Conservation (phyloP, 2,888 invertebrate genomes). For the Bombyx huttoni region DNA sequence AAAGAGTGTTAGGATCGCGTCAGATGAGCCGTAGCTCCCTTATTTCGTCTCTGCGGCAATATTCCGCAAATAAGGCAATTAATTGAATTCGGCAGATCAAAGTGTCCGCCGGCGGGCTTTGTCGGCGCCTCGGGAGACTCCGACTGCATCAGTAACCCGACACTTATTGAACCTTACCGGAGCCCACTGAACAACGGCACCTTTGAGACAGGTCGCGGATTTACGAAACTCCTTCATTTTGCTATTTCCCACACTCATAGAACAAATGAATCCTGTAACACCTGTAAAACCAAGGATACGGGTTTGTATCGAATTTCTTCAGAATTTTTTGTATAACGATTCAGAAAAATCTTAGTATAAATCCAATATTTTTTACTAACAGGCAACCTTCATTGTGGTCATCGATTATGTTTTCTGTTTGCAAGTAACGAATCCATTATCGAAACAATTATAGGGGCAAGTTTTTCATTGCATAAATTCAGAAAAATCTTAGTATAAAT, state of each 20-base stretch:
- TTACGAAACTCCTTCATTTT: conserved; percentile 32
- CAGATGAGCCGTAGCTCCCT: background rate
- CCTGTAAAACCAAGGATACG: conserved; percentile 26
- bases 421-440: no score
- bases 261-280: conserved; percentile 20
- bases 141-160: conserved; percentile 40
- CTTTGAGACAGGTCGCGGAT: conserved; percentile 7
- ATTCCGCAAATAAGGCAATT: conserved; percentile 65
- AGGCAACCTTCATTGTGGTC: no score
- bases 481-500: no score
- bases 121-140: conserved; percentile 43
- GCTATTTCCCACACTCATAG: conserved; percentile 32
- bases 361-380: no score
- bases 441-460: no score
- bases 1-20: no score
- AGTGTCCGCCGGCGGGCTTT: conserved; percentile 56
- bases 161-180: conserved; percentile 35
- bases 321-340: background rate
- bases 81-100: conserved; percentile 70
- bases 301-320: conserved; percentile 25
- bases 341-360: no score
- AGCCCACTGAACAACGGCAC: background rate
- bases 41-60: background rate
- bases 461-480: no score
- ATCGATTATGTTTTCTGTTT: no score